Base-by-base conservation (phyloP, 2,797 vertebrate species). In the Oophaga sylvatica region DNA sequence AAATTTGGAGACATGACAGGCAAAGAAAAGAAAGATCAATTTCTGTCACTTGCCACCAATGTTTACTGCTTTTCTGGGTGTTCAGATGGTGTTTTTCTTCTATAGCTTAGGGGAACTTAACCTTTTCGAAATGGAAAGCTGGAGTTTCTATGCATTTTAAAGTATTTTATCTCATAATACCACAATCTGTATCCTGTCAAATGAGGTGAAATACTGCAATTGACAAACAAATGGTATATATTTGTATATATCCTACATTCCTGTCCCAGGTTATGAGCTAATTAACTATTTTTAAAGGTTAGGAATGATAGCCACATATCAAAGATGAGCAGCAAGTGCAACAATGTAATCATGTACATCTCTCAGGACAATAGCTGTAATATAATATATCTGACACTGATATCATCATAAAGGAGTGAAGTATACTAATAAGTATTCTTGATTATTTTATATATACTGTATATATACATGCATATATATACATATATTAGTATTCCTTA, bases 1-100 rank as follows among this genome's bases (percentile, higher is more conserved):
- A 96, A 96, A 96, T 94, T 89, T 96, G 95, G 95, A 96, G 94
- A 96, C 95, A 95, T 95, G 96, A 96, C 95, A 96, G 93, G 91
- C 93, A 94, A 79, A 90, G 94, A 93, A 93, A 93, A 94, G 91
- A 90, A 93, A 92, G 94, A 97, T 97, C 96, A 95, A 96, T 96
- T 96, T 95, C 93, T 95, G 95, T 96, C 95, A 93, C 92, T 95
- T 95, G 95, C 93, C 94, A 95, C 94, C 93, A 94, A 86, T 95
- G 94, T 96, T 96, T 95, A 94, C 94, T 94, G 93, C 94, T 91
- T 95, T 92, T 82, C 92, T 77, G 82, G 91, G 92, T 92, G 93
- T 94, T 95, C 92, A 94, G 94, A 95, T 94, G 92, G 91, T 92
- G 91, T 91, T 94, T 92, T 41, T 93, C 92, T 93, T 94, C 91